Evolutionary conservation across 1,140 invertebrate species (phyloP).

Genomic region (Neuroterus valhalla): DNA sequence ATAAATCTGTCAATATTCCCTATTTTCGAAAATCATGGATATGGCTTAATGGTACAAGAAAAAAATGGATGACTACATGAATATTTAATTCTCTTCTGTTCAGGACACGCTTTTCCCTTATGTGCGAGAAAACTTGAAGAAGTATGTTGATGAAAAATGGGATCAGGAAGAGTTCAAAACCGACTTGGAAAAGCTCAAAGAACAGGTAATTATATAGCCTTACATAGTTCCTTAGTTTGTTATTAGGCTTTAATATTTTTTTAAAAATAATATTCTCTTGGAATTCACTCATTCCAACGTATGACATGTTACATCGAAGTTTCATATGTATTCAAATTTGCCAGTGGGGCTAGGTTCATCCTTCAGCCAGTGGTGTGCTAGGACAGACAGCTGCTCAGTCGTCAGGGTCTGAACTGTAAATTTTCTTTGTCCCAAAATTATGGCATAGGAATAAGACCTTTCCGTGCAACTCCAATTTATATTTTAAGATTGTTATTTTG

Average conservation of each 20-base stretch:
- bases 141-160: constrained; percentile 84
- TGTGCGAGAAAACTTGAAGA: constrained; percentile 82
- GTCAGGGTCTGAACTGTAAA: constrained; percentile 57
- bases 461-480: neutral
- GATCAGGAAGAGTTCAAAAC: constrained; percentile 81
- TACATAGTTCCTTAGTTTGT: too few species aligned
- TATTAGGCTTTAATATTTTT: too few species aligned
- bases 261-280: neutral
- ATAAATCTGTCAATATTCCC: too few species aligned
- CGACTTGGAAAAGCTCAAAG: constrained; percentile 80
- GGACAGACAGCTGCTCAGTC: constrained; percentile 54
- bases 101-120: constrained; percentile 90
- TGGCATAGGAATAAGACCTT: neutral
- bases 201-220: constrained; percentile 71
- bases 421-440: constrained; percentile 59
- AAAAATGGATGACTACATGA: neutral
- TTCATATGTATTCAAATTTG: constrained; percentile 1
- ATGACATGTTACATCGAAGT: neutral
- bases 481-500: neutral
- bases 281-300: neutral
- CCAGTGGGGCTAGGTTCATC: constrained; percentile 1
- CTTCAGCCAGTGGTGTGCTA: constrained; percentile 44
- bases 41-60: too few species aligned
- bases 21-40: too few species aligned
- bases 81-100: constrained; percentile 57